Evolutionary conservation across 2,888 invertebrate genomes (phyloP), one percentile per base, ranked within the genome.

Genomic region (Gymnoscelis rufifasciata): DNA sequence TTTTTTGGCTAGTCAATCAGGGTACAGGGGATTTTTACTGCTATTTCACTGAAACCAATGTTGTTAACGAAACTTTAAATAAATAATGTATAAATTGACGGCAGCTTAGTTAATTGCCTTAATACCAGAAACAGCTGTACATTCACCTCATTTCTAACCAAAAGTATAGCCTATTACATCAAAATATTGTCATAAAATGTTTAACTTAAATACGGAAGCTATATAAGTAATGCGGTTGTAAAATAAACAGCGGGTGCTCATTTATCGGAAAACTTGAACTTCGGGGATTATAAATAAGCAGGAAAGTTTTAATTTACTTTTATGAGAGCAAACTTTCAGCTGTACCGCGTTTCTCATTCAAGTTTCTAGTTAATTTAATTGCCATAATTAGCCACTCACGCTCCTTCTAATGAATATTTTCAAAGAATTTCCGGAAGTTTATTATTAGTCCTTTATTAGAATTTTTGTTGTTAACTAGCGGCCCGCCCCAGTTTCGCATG

Each of bases 261-360:
- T 35, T 41, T 36, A 14, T 29, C 36, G 23, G 1, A 11, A 27
- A 28, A 35, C 15, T 29, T 35, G 10, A 12, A n/a, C 19, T 39
- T 39, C 7, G 14, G 15, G 10, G 7, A 26, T 38, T 38, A 23
- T 27, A 28, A 44, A 33, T 29, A 35, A 33, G 13, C 15, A 24
- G 39, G 33, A 19, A 35, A 45, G 35, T 39, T 45, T 45, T 39
- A 45, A 39, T 45, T 45, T 39, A 45, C 33, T 45, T 45, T 39
- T 24, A 45, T 39, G 39, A 39, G 43, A n/a, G 15, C 10, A 3
- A 35, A 35, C 19, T 35, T 35, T 23, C 19, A 19, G 7, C 35
- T 14, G 11, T 15, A n/a, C 10, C 13, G 14, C 28, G 11, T 43
- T 43, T 35, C 13, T 36, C 23, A 43, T 42, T 42, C 35, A 36